These are phyloP conservation scores for Holocentrus rufus DNA, from an alignment of 2,797 vertebrate species.

Conservation along the genomic window DNA sequence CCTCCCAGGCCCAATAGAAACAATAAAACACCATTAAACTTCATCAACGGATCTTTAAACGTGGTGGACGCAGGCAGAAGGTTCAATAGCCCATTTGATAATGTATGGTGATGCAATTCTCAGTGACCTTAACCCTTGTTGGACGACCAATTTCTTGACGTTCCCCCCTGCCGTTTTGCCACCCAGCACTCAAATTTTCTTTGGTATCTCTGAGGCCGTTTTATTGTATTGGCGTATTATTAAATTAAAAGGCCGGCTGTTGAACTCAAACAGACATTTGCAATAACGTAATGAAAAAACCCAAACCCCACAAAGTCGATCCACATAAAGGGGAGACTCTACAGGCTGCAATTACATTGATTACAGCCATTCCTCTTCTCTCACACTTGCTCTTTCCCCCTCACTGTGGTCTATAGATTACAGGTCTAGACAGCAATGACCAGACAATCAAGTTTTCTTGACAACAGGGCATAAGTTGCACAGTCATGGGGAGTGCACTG, in stretches of 20 bases:
- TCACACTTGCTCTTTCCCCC: background rate
- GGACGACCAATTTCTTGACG: slow-evolving; percentile 41
- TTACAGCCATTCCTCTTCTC: slow-evolving; percentile 25
- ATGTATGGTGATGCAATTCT: slow-evolving; percentile 43
- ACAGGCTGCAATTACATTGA: slow-evolving; percentile 57
- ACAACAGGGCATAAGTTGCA: background rate
- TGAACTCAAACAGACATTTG: slow-evolving; percentile 38
- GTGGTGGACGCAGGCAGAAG: slow-evolving; percentile 35
- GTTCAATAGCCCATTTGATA: slow-evolving; percentile 26
- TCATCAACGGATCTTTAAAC: slow-evolving; percentile 57
- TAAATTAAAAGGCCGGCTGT: slow-evolving; percentile 34
- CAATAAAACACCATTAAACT: slow-evolving; percentile 68
- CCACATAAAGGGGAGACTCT: slow-evolving; percentile 43
- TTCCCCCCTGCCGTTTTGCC: slow-evolving; percentile 18
- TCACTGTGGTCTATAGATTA: slow-evolving; percentile 9
- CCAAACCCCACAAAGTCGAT: slow-evolving; percentile 19
- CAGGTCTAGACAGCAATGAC: background rate
- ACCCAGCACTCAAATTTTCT: background rate
- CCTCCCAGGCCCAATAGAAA: slow-evolving; percentile 55
- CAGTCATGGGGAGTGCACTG: background rate
- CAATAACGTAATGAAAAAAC: slow-evolving; percentile 55
- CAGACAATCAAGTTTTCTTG: slow-evolving; percentile 5
- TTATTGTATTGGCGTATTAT: slow-evolving; percentile 39
- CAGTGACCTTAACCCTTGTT: slow-evolving; percentile 42
- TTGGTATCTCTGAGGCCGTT: background rate